Base-by-base conservation (phyloP, 1,140 invertebrate genomes). In the Euglossa dilemma region DNA sequence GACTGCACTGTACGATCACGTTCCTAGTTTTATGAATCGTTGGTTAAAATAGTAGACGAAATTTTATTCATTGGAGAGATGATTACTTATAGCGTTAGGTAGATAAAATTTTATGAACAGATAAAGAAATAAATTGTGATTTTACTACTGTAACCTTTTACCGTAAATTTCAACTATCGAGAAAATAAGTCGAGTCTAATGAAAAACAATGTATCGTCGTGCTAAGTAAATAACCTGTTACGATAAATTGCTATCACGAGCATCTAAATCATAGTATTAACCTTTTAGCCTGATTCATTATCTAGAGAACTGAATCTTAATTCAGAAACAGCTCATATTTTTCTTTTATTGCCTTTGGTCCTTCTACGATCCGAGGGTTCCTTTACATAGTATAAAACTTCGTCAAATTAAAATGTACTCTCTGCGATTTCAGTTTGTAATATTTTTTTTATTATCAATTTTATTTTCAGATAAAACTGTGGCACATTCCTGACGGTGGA, bases 401-500 rank as follows among this genome's bases (percentile, higher is more conserved):
- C 36, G 36, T 36, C 36, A 36, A 2, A 36, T 36, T 36, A 36
- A 36, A 36, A 36, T 36, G 4, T 36, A 36, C 36, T 36, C 36
- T 36, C 36, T 36, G 36, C 9, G 18, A 6, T 54, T 54, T 54
- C 18, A 20, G 20, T 54, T 20, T 18, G 9, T 11, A 23, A 6
- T n/a, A 7, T 18, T 54, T 47, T 54, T 47, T 9, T 63, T 59
- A 14, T 28, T 52, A 6, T n/a, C 47, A 36, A 16, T 63, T 3
- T 3, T n/a, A 25, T 6, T 36, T 23, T 36, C 47, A 97, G 97
- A 96, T 97, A 43, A 98, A 98, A 94, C 91, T 98, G 87, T 98
- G 98, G 98, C 97, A 98, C 90, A 98, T 99, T 86, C 98, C 98
- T 12, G 98, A 99, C 89, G 97, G 96, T 18, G 98, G 98, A 3